phyloP scores from a whole-genome alignment of 2,888 invertebrate genomes.

The Arctia plantaginis region DNA sequence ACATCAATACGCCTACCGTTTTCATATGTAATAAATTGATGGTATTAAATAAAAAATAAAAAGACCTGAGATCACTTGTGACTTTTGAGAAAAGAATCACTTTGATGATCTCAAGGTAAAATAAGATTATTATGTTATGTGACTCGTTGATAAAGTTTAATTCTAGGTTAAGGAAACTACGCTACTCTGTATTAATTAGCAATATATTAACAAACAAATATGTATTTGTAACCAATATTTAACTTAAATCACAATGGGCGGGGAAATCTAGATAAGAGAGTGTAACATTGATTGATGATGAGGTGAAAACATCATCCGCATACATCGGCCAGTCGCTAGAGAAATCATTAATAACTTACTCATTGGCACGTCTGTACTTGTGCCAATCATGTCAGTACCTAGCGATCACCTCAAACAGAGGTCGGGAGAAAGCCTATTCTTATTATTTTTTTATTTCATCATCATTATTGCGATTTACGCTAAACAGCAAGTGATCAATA shows the following conservation, averaged over 20 bases:
- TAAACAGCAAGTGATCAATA: slow-evolving; percentile 12
- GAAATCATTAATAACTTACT: slow-evolving; percentile 66
- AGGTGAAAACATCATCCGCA: slow-evolving; percentile 47
- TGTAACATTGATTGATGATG: slow-evolving; percentile 58
- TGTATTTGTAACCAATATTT: slow-evolving; percentile 17
- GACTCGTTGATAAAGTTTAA: no score
- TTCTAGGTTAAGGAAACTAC: background rate
- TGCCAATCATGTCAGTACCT: slow-evolving; percentile 61
- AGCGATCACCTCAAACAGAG: slow-evolving; percentile 46
- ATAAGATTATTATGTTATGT: no score
- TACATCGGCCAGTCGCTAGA: slow-evolving; percentile 50
- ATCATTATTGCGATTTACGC: slow-evolving; percentile 27
- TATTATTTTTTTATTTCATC: slow-evolving; percentile 39
- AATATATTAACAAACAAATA: background rate
- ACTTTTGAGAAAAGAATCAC: background rate
- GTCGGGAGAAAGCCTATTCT: slow-evolving; percentile 65
- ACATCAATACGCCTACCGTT: background rate
- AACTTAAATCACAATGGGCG: slow-evolving; percentile 26
- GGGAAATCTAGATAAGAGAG: slow-evolving; percentile 37
- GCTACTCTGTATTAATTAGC: background rate
- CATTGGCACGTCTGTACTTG: slow-evolving; percentile 53
- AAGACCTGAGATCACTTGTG: background rate
- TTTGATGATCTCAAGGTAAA: background rate
- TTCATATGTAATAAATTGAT: background rate
- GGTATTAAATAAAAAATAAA: background rate